phyloP scores from a whole-genome alignment of 2,888 invertebrate genomes.

The Leptopterna dolabrata region DNA sequence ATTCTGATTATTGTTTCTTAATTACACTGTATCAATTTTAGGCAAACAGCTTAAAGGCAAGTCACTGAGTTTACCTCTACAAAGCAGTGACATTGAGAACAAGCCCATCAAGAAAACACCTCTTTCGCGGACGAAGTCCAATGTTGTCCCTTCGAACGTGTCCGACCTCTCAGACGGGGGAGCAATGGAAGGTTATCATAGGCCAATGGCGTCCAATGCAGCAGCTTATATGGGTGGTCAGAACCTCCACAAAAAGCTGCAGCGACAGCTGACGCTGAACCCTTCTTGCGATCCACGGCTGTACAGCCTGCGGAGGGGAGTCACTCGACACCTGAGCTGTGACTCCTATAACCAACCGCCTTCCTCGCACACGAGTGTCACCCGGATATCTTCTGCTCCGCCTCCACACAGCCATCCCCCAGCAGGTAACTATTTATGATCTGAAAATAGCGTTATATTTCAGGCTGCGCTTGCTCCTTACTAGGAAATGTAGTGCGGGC shows the following conservation, averaged over 20 bases:
- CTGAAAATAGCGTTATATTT: too few relatives aligned
- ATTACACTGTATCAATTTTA: slow-evolving; percentile 57
- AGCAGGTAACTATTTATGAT: neutral
- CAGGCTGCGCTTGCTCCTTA: too few relatives aligned
- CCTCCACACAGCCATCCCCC: slow-evolving; percentile 68
- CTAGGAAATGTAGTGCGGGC: too few relatives aligned
- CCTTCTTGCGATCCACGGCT: slow-evolving; percentile 81
- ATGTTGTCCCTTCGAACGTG: slow-evolving; percentile 66
- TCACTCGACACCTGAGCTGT: slow-evolving; percentile 62
- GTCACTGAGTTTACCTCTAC: slow-evolving; percentile 69
- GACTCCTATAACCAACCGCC: slow-evolving; percentile 60
- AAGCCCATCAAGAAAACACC: slow-evolving; percentile 71
- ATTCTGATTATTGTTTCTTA: too few relatives aligned
- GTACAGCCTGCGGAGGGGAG: slow-evolving; percentile 67
- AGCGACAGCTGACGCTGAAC: slow-evolving; percentile 84
- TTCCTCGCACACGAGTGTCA: slow-evolving; percentile 69
- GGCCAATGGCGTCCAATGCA: slow-evolving; percentile 22
- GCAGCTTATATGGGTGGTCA: slow-evolving; percentile 39
- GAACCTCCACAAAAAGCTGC: slow-evolving; percentile 82
- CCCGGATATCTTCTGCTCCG: slow-evolving; percentile 81
- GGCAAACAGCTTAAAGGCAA: slow-evolving; percentile 68
- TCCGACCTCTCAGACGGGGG: slow-evolving; percentile 18
- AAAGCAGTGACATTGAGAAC: slow-evolving; percentile 64
- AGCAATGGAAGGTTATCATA: neutral
- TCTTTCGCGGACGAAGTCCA: slow-evolving; percentile 77